phyloP scores from a whole-genome alignment of 2,797 vertebrate species.

The Silurus lanzhouensis region DNA sequence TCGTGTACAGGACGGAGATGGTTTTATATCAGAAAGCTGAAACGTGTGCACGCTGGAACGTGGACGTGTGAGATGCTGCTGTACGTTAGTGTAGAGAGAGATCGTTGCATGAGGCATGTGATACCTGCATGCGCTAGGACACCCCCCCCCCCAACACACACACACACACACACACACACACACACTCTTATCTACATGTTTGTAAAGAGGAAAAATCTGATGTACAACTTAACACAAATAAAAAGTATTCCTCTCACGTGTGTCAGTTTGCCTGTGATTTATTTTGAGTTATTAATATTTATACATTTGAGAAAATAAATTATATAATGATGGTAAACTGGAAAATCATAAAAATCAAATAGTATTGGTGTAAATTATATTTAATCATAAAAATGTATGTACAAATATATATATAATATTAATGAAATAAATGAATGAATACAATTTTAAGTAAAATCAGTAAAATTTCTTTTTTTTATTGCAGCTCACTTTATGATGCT shows the following conservation, averaged over 20 bases:
- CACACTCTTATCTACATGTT: neutral
- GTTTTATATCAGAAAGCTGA: neutral
- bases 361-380: no score
- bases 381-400: no score
- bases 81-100: neutral
- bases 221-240: neutral
- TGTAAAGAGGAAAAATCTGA: neutral
- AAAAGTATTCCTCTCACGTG: conserved; percentile 1
- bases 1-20: neutral
- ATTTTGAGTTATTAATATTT: neutral
- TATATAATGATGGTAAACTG: neutral
- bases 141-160: neutral
- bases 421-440: no score
- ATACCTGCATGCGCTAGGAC: neutral
- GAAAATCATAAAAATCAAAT: neutral
- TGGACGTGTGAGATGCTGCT: neutral
- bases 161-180: neutral
- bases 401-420: no score
- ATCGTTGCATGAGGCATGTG: conserved; percentile 7
- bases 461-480: no score
- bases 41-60: neutral
- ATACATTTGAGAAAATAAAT: neutral
- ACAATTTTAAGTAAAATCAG: no score
- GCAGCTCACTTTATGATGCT: no score
- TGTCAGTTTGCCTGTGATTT: neutral